Evolutionary conservation across 2,888 invertebrate genomes (phyloP).

Genomic region (Nebria salina): DNA sequence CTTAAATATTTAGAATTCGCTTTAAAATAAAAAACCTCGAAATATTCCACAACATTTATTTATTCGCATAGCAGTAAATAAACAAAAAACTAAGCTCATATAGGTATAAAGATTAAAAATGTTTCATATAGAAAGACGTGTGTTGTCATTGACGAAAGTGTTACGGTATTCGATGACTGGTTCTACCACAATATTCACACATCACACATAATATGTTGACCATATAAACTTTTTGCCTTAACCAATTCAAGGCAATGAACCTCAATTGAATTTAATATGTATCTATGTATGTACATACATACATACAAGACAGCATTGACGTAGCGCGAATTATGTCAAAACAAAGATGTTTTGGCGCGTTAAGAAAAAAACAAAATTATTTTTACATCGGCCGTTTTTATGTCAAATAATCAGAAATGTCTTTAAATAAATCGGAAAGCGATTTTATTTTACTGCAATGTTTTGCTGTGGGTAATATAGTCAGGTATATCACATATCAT

Average conservation of each 20-base stretch:
- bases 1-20: not conserved
- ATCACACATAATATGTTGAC: conserved; percentile 20
- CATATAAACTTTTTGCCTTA: conserved; percentile 24
- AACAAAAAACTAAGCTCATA: not conserved
- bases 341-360: conserved; percentile 19
- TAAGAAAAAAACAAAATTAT: conserved; percentile 19
- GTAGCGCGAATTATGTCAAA: conserved; percentile 7
- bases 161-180: conserved; percentile 33
- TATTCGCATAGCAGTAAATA: not conserved
- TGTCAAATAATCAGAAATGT: conserved; percentile 23
- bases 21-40: not conserved
- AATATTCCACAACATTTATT: not conserved
- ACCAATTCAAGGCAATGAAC: conserved; percentile 37
- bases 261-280: not conserved
- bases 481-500: conserved; percentile 36
- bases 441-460: conserved; percentile 29
- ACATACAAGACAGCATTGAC: not conserved
- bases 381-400: not conserved
- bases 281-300: too few relatives aligned
- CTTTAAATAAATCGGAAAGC: conserved; percentile 31
- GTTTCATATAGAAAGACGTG: conserved; percentile 8
- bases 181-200: conserved; percentile 25
- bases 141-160: conserved; percentile 4
- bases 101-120: not conserved
- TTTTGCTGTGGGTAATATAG: conserved; percentile 32